A percentile compares a stretch with the other conserved stretches of the same genome.
phyloP scores from a whole-genome alignment of 2,888 invertebrate genomes.

The Ypsolopha scabrella region DNA sequence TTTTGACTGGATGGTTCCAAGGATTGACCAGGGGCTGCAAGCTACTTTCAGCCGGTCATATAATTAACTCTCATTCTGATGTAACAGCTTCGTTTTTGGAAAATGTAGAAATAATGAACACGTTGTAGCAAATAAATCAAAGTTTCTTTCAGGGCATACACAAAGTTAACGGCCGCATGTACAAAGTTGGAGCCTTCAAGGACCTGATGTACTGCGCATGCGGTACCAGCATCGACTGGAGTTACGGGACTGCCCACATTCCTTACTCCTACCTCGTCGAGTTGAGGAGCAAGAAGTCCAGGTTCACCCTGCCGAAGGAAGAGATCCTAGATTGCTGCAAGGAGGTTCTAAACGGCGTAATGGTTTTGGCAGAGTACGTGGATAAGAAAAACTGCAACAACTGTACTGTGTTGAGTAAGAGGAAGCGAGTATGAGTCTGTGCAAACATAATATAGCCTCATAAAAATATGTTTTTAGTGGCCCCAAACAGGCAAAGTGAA shows the following conservation, averaged over 20 bases:
- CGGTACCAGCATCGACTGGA: conserved; percentile 62
- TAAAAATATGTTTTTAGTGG: too few species aligned
- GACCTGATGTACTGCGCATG: conserved; percentile 54
- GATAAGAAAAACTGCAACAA: conserved; percentile 18
- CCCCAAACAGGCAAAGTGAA: too few species aligned
- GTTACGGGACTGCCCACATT: conserved; percentile 51
- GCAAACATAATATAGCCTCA: background rate
- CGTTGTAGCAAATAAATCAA: too few species aligned
- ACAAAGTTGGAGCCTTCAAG: conserved; percentile 58
- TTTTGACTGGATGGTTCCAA: too few species aligned
- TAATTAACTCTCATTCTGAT: too few species aligned
- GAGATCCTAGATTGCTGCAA: conserved; percentile 46
- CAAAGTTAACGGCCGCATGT: conserved; percentile 47
- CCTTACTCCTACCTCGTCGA: conserved; percentile 57
- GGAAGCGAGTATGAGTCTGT: background rate
- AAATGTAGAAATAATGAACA: too few species aligned
- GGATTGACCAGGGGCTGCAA: too few species aligned
- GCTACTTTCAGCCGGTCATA: too few species aligned
- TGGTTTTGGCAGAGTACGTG: conserved; percentile 40
- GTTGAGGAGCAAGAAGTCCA: conserved; percentile 42
- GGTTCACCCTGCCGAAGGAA: conserved; percentile 40
- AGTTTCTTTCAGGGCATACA: conserved; percentile 42
- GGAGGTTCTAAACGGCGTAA: conserved; percentile 39
- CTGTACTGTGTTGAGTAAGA: background rate
- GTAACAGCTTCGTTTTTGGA: too few species aligned